Conservation (phyloP, 2,888 invertebrate genomes). For the Drosophila mercatorum region DNA sequence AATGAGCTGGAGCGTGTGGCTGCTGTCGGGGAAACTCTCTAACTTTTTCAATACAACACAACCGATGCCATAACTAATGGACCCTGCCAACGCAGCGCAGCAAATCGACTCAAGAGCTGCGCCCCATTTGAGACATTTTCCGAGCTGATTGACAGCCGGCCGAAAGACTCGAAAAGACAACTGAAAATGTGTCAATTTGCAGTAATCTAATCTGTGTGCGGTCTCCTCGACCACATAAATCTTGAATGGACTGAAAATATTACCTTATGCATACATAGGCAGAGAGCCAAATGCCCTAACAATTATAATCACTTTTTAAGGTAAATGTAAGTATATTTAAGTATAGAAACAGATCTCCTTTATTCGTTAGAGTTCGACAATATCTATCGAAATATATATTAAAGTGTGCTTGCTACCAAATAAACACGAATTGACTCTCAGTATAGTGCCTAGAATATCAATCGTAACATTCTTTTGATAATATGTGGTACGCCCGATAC, state of each 20-base stretch:
- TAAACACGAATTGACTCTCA: no score
- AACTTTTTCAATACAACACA: constrained; percentile 10
- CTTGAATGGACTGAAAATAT: constrained; percentile 22
- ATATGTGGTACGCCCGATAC: constrained; percentile 40
- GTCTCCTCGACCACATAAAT: constrained; percentile 48
- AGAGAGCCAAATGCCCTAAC: constrained; percentile 4
- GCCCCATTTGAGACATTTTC: constrained; percentile 41
- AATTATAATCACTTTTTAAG: not conserved
- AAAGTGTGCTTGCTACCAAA: not conserved
- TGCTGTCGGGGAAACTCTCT: constrained; percentile 8
- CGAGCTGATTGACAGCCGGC: constrained; percentile 51
- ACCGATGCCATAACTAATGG: constrained; percentile 52
- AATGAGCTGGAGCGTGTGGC: constrained; percentile 46
- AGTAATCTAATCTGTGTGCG: constrained; percentile 77
- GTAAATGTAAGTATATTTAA: no score
- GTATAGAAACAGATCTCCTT: not conserved
- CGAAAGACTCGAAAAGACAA: constrained; percentile 30
- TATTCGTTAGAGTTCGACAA: not conserved
- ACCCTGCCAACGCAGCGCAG: constrained; percentile 55
- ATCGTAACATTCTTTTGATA: constrained; percentile 47
- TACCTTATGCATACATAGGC: not conserved
- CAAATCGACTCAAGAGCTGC: constrained; percentile 63
- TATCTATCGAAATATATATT: not conserved
- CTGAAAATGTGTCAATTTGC: constrained; percentile 76
- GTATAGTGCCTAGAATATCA: not conserved